Evolutionary conservation across 2,113 vertebrate genomes (phyloP), one percentile per base, ranked within the genome.

Genomic region (Phoxinus phoxinus): DNA sequence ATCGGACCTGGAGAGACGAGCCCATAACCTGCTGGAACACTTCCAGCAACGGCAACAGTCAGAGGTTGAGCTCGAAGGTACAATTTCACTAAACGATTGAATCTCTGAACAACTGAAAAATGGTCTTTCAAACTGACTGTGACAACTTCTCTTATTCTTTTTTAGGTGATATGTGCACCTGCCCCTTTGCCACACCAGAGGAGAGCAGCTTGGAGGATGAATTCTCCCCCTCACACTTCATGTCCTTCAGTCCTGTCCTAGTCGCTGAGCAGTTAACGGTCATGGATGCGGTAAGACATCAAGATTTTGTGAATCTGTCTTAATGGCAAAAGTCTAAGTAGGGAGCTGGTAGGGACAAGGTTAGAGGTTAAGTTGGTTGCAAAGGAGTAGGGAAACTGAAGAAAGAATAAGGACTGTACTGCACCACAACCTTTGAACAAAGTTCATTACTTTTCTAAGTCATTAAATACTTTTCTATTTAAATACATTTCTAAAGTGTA

Each of bases 211-310:
- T 97, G 0, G 92, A 94, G 9, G 96, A 97, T 0, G 96, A 95
- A 72, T 72, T 72, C 23, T 83, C 48, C 74, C 95, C 95, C 87
- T 94, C 94, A 0, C 95, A 96, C 84, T 96, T 99, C 91, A 92
- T 99, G 88, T 95, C 93, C 0, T 99, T 99, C 78, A 94, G 96
- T 72, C 96, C 97, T 0, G 96, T 96, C 90, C 96, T 98, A 94
- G 97, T 98, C 85, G 98, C 98, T 0, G 98, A 99, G 78, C 98
- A 99, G 94, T 99, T 99, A 92, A 99, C 98, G 0, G 93, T 98
- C 80, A 99, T 99, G 98, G 98, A 99, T 0, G 97, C 98, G 87
- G 98, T 99, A 91, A 98, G 98, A 53, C 6, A 5, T 61, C 5
- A 32, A 59, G 76, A n/a, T 41, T 6, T 41, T 23, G 9, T 73